phyloP scores from a whole-genome alignment of 2,888 invertebrate genomes.

The Anoncus sp. region DNA sequence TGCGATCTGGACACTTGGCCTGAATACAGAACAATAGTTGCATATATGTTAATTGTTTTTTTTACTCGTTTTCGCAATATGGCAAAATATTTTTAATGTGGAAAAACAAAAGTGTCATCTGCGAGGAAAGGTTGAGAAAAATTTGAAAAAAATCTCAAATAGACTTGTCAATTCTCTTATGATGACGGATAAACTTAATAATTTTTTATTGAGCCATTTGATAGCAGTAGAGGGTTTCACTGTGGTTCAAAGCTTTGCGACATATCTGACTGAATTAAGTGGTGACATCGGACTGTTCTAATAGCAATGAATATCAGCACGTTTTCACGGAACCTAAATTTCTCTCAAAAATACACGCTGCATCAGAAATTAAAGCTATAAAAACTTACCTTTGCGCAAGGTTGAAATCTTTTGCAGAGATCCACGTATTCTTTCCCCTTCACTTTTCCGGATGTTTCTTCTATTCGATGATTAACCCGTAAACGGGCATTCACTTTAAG shows the following conservation, averaged over 20 bases:
- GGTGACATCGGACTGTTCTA: not conserved
- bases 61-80: not conserved
- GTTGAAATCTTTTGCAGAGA: constrained; percentile 13
- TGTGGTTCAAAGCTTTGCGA: too few relatives aligned
- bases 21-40: constrained; percentile 39
- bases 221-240: too few relatives aligned
- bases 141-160: too few relatives aligned
- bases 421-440: not conserved
- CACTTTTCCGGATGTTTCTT: constrained; percentile 13
- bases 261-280: too few relatives aligned
- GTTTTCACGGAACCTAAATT: not conserved
- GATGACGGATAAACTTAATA: too few relatives aligned
- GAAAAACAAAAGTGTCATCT: too few relatives aligned
- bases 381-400: constrained; percentile 53
- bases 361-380: not conserved
- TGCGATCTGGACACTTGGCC: constrained; percentile 52
- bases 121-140: too few relatives aligned
- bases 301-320: not conserved
- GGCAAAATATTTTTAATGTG: too few relatives aligned
- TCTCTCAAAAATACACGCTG: not conserved
- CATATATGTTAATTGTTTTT: not conserved
- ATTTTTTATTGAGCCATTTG: too few relatives aligned
- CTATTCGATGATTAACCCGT: constrained; percentile 7
- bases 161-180: too few relatives aligned
- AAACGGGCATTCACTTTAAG: constrained; percentile 40